Percentiles rank a stretch among this genome's conserved stretches.
These are phyloP conservation scores for Antedon bifida DNA, from an alignment of 35 echinoderm and acorn worm genomes.

Conservation along the genomic window DNA sequence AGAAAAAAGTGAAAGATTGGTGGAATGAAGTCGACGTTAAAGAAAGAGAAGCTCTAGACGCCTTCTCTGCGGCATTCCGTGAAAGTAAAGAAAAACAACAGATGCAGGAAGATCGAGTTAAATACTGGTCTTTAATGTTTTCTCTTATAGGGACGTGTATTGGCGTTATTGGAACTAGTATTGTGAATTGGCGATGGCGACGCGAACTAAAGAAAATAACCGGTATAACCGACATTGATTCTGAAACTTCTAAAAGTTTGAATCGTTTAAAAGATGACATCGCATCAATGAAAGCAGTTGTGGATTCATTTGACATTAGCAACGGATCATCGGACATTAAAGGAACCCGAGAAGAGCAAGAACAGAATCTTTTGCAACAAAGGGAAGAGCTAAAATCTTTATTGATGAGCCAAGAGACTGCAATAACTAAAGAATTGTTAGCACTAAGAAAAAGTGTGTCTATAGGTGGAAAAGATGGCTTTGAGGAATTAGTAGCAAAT, in stretches of 20 bases:
- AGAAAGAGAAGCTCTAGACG: conserved; percentile 57
- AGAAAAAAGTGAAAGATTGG: conserved; percentile 46
- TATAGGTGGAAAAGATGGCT: conserved; percentile 10
- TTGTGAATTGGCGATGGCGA: conserved; percentile 56
- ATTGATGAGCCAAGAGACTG: conserved; percentile 34
- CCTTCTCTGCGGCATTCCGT: conserved; percentile 38
- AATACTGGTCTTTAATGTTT: conserved; percentile 84
- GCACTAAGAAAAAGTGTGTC: conserved; percentile 24
- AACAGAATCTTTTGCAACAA: conserved; percentile 31
- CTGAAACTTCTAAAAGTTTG: not conserved
- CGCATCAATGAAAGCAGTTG: not conserved
- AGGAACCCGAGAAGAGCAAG: conserved; percentile 22
- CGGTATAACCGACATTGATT: not conserved
- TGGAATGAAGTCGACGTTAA: conserved; percentile 15
- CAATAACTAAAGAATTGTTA: conserved; percentile 42
- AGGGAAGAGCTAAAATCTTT: conserved; percentile 20
- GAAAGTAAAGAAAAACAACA: conserved; percentile 81
- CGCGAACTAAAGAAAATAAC: conserved; percentile 31
- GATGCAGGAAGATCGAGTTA: conserved; percentile 65
- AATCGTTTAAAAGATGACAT: not conserved
- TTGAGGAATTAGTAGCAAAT: conserved; percentile 63
- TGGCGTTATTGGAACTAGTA: conserved; percentile 54
- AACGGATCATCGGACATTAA: conserved; percentile 17
- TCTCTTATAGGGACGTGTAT: conserved; percentile 60
- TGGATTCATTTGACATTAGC: not conserved